Evolutionary conservation across 2,888 invertebrate species (phyloP).

Genomic region (Drosophila antonietae): DNA sequence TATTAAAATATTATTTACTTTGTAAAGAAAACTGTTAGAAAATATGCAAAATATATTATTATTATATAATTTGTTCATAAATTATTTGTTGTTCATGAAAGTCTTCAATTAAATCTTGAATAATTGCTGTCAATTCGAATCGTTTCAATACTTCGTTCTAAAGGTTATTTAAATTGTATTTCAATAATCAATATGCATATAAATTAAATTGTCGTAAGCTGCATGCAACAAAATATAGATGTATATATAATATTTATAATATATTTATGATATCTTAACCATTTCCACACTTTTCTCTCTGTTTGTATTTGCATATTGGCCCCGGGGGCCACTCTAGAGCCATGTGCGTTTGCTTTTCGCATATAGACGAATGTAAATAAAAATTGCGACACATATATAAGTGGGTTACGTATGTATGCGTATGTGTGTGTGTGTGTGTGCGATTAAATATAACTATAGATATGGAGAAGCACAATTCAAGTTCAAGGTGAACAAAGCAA

Average conservation of each 20-base stretch:
- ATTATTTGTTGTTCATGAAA: not conserved
- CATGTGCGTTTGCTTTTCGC: constrained; percentile 24
- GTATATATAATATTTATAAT: not conserved
- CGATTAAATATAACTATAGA: constrained; percentile 25
- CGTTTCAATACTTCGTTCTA: not conserved
- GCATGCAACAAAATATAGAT: not conserved
- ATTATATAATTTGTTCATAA: not conserved
- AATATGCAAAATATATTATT: not conserved
- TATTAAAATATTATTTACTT: not conserved
- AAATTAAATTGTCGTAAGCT: not conserved
- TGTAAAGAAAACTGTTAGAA: not conserved
- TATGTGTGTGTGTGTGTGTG: not conserved
- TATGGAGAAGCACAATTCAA: constrained; percentile 64
- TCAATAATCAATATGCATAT: not conserved
- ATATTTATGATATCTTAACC: not conserved
- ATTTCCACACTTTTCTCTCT: not conserved
- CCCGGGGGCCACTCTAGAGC: constrained; percentile 28
- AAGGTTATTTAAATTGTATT: not conserved
- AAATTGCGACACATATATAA: constrained; percentile 18
- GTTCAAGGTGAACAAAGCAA: constrained; percentile 64
- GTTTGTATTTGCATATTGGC: constrained; percentile 29
- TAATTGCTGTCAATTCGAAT: not conserved
- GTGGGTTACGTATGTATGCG: not conserved
- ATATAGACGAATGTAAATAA: constrained; percentile 30
- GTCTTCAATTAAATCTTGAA: not conserved